phyloP scores from a whole-genome alignment of 2,797 vertebrate genomes.

The Coendou prehensilis region DNA sequence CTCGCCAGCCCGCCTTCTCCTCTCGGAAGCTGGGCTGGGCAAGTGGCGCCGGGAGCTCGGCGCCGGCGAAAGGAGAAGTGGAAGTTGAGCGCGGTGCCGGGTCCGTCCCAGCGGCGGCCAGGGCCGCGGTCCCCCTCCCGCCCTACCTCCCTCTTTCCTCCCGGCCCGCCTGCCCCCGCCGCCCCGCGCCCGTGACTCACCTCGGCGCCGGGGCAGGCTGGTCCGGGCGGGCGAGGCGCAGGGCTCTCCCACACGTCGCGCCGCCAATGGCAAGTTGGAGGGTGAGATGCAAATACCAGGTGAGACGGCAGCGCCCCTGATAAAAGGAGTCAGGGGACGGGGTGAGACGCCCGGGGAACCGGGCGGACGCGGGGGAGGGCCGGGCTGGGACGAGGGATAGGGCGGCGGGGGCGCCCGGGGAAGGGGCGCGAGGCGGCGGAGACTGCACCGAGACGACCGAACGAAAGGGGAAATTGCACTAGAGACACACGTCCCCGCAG shows the following conservation, averaged over 20 bases:
- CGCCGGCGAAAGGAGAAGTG: slow-evolving; percentile 80
- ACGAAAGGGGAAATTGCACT: slow-evolving; percentile 77
- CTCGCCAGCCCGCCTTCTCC: slow-evolving; percentile 55
- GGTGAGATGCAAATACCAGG: slow-evolving; percentile 81
- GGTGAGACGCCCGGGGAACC: neutral
- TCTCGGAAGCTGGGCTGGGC: slow-evolving; percentile 47
- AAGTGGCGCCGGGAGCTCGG: slow-evolving; percentile 62
- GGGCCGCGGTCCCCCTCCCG: slow-evolving; percentile 63
- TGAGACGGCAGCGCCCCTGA: slow-evolving; percentile 73
- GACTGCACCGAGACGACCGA: slow-evolving; percentile 27
- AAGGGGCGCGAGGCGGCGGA: slow-evolving; percentile 52
- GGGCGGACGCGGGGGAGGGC: neutral
- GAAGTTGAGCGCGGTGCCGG: slow-evolving; percentile 74
- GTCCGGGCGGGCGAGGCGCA: slow-evolving; percentile 78
- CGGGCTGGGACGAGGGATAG: neutral
- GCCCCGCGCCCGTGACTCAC: slow-evolving; percentile 84
- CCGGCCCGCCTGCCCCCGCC: slow-evolving; percentile 69
- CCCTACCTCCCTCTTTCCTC: slow-evolving; percentile 36
- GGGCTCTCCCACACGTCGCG: slow-evolving; percentile 82
- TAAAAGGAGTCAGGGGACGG: neutral
- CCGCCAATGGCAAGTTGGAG: slow-evolving; percentile 81
- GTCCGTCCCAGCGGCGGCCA: slow-evolving; percentile 65
- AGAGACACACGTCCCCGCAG: slow-evolving; percentile 77
- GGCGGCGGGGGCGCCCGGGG: slow-evolving; percentile 10
- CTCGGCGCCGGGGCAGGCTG: slow-evolving; percentile 83